Evolutionary conservation across 1,140 invertebrate species (phyloP), one percentile per base, ranked within the genome.

Genomic region (Nymphalis io): DNA sequence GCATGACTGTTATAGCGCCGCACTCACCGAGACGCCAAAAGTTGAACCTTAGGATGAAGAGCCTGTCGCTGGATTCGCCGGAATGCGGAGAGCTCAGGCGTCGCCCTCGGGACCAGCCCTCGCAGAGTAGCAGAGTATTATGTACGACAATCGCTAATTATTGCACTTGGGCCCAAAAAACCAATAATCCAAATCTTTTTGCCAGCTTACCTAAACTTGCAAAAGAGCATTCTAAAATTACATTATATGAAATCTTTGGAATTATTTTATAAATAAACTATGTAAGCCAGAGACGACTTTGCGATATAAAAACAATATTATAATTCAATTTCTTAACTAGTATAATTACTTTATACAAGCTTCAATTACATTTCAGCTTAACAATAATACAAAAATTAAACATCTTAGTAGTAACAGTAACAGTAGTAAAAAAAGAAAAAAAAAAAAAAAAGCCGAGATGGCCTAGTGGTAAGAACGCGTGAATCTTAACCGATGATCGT

Each of bases 41-140:
- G 93, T 94, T 99, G 91, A 98, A 98, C 93, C 94, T 98, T 89
- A 95, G 98, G 81, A 99, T 99, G 98, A 99, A 99, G 94, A 98
- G 97, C 87, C 95, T 99, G 78, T 99, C 98, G 46, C 91, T 99
- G 94, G 98, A 99, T 89, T 98, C 97, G 12, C 97, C 98, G 20
- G 98, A 99, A 91, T 97, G 97, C 65, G 95, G 96, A 18, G 97
- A 98, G 90, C 95, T 96, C 90, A 91, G 97, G 77, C 93, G 96
- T 80, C 93, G 96, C 15, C 93, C 95, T 48, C 77, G 87, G 39
- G 87, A 91, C 65, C 83, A 84, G 73, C 79, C 87, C 72, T 71
- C 88, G 74, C 89, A 91, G 79, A 80, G 89, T 82, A 91, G 89
- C 85, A 80, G 88, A 74, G 89, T 89, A 51, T 80, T 91, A 81